These are phyloP conservation scores for Crotalus helleri DNA, from an alignment of 2,113 vertebrate genomes.

Conservation along the genomic window DNA sequence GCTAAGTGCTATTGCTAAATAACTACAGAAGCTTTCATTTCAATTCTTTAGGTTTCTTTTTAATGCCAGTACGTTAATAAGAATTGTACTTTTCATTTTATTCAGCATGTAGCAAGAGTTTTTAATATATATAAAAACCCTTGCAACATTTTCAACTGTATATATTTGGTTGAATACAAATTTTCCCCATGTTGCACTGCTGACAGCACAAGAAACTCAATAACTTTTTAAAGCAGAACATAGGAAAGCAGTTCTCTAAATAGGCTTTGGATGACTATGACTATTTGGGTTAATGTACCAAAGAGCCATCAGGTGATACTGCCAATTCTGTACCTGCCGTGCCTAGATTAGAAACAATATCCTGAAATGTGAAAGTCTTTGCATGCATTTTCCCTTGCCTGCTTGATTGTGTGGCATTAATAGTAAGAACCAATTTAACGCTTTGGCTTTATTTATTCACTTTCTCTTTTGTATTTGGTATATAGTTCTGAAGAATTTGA, in stretches of 20 bases:
- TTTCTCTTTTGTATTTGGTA: background rate
- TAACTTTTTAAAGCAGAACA: background rate
- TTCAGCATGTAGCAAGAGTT: background rate
- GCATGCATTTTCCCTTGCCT: slow-evolving; percentile 12
- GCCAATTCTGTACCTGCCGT: slow-evolving; percentile 9
- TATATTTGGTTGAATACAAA: background rate
- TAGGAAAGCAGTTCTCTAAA: slow-evolving; percentile 12
- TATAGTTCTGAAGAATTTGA: slow-evolving; percentile 8
- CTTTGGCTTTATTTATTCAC: slow-evolving; percentile 22
- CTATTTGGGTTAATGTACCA: slow-evolving; percentile 29
- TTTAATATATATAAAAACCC: background rate
- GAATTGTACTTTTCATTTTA: slow-evolving; percentile 22
- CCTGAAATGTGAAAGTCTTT: slow-evolving; percentile 17
- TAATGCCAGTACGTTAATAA: background rate
- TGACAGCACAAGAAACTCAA: slow-evolving; percentile 19
- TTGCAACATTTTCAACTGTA: background rate
- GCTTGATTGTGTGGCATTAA: slow-evolving; percentile 26
- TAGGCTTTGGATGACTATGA: slow-evolving; percentile 18
- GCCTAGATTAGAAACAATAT: slow-evolving; percentile 17
- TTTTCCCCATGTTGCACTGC: background rate
- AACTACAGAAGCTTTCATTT: background rate
- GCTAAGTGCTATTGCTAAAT: background rate
- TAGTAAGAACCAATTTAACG: slow-evolving; percentile 26
- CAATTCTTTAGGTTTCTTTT: background rate
- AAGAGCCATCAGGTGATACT: slow-evolving; percentile 14